Percentiles rank a stretch among this genome's conserved stretches.
phyloP scores from a whole-genome alignment of 2,797 vertebrate species.

The Brachyalestes nurse region DNA sequence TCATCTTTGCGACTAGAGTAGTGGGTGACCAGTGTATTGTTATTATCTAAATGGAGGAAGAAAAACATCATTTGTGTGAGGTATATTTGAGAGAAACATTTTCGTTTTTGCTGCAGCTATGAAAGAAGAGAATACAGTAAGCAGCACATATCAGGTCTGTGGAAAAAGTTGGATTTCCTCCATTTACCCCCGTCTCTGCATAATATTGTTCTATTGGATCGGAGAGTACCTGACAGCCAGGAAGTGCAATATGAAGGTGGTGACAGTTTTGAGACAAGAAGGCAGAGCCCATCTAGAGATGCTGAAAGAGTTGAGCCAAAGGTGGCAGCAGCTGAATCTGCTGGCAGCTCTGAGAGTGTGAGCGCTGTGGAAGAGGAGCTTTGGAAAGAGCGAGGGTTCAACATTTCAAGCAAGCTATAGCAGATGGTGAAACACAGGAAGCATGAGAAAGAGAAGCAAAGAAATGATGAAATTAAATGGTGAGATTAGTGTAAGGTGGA shows the following conservation, averaged over 20 bases:
- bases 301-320: background rate
- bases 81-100: background rate
- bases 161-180: background rate
- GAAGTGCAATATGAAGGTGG: background rate
- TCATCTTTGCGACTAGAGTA: background rate
- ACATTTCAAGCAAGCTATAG: background rate
- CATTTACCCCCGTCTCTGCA: background rate
- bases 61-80: background rate
- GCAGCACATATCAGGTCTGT: background rate
- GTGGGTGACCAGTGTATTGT: background rate
- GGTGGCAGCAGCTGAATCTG: background rate
- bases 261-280: slow-evolving; percentile 6
- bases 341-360: background rate
- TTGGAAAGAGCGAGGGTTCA: background rate
- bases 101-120: background rate
- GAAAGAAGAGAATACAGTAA: background rate
- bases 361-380: background rate
- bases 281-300: background rate
- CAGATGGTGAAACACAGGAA: background rate
- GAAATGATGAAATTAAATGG: background rate
- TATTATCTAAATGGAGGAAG: background rate
- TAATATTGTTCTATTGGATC: background rate
- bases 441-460: background rate
- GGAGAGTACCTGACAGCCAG: slow-evolving; percentile 13
- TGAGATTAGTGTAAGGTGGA: background rate